phyloP scores from a whole-genome alignment of 2,797 vertebrate species.

The Numenius phaeopus region DNA sequence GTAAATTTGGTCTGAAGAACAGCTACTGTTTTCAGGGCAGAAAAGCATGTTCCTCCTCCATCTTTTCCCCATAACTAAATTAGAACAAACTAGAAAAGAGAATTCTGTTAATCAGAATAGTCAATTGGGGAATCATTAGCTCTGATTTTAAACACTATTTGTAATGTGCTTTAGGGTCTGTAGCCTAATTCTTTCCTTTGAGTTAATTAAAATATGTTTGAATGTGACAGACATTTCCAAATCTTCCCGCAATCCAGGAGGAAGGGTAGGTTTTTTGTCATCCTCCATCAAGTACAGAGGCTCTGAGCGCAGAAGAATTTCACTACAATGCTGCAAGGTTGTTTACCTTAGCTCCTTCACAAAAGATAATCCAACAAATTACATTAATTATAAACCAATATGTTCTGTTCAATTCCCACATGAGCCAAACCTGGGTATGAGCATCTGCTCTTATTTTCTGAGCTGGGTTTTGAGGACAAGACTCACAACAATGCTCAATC shows the following conservation, averaged over 20 bases:
- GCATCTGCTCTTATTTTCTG: constrained; percentile 94
- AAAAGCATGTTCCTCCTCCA: constrained; percentile 16
- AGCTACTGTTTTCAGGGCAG: constrained; percentile 20
- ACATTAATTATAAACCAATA: constrained; percentile 99
- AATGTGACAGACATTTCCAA: constrained; percentile 78
- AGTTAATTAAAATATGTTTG: constrained; percentile 80
- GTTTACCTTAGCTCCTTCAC: constrained; percentile 93
- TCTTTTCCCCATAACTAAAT: constrained; percentile 53
- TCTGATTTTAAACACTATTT: constrained; percentile 73
- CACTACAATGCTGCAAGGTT: constrained; percentile 83
- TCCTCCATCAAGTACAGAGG: constrained; percentile 58
- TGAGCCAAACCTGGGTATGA: constrained; percentile 88
- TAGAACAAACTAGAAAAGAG: constrained; percentile 59
- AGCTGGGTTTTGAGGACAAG: constrained; percentile 87
- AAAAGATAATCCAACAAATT: constrained; percentile 98
- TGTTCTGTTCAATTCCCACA: constrained; percentile 90
- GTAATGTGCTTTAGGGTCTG: constrained; percentile 77
- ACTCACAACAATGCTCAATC: constrained; percentile 88
- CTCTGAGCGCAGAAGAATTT: constrained; percentile 69
- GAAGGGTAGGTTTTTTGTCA: constrained; percentile 56
- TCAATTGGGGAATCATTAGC: constrained; percentile 71
- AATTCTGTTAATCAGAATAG: constrained; percentile 74
- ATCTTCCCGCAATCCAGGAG: constrained; percentile 64
- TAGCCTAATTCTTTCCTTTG: constrained; percentile 79
- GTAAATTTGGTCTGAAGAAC: not conserved